Percentiles rank a stretch among this genome's conserved stretches.
Conservation (phyloP, 2,888 invertebrate genomes). For the Cremastinae sp. region DNA sequence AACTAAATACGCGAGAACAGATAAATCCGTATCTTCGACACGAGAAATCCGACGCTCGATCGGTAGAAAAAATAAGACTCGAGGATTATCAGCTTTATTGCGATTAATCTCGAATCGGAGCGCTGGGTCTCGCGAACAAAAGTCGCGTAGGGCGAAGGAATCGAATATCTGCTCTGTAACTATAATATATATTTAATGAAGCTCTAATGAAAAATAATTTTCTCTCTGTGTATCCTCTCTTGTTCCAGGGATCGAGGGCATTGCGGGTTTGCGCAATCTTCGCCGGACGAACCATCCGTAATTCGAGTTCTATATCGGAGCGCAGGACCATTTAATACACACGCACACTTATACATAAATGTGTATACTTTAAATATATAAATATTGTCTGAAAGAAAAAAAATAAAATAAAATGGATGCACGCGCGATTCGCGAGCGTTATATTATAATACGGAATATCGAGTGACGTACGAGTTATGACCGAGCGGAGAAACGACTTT, state of each 20-base stretch:
- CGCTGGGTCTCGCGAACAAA: no score
- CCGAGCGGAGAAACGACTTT: constrained; percentile 60
- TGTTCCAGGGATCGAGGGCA: constrained; percentile 39
- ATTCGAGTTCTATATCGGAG: constrained; percentile 10
- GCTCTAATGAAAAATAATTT: constrained; percentile 28
- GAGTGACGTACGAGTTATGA: constrained; percentile 70
- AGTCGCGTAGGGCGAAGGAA: constrained; percentile 17
- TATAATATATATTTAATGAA: constrained; percentile 34
- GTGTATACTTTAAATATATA: constrained; percentile 10
- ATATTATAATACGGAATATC: constrained; percentile 52
- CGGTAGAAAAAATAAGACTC: no score
- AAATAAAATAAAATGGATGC: constrained; percentile 12
- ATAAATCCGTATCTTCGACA: background rate
- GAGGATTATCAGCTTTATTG: no score
- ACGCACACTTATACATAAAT: no score
- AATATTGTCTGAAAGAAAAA: constrained; percentile 38
- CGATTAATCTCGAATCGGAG: no score
- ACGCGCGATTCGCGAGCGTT: constrained; percentile 8
- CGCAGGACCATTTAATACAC: constrained; percentile 7
- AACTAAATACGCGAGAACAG: no score
- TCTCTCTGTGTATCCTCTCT: constrained; percentile 20
- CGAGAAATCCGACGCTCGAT: no score
- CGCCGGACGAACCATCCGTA: constrained; percentile 8
- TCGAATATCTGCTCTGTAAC: constrained; percentile 34
- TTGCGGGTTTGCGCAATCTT: constrained; percentile 14